phyloP scores from a whole-genome alignment of 2,888 invertebrate species.

The Melanargia galathea region DNA sequence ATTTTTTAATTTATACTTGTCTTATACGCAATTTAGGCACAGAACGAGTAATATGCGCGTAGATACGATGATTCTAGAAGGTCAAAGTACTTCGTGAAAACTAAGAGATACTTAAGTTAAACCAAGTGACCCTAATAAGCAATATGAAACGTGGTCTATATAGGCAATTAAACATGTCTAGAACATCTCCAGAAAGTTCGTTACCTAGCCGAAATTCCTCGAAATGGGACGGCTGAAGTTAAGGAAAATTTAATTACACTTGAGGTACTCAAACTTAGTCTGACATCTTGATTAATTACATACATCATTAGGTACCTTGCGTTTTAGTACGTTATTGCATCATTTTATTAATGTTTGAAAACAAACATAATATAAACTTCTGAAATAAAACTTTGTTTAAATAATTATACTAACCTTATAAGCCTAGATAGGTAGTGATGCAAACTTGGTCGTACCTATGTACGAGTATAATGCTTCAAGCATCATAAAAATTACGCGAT shows the following conservation, averaged over 20 bases:
- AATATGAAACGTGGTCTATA: constrained; percentile 4
- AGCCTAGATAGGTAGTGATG: too few species aligned
- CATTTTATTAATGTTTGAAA: neutral
- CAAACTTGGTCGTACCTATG: too few species aligned
- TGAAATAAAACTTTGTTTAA: too few species aligned
- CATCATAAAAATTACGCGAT: too few species aligned
- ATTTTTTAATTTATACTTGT: too few species aligned
- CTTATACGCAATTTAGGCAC: neutral
- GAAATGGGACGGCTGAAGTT: neutral
- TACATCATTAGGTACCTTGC: neutral
- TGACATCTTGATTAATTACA: constrained; percentile 12
- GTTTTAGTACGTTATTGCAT: neutral
- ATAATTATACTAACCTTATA: too few species aligned
- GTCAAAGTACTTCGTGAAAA: neutral
- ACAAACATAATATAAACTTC: neutral
- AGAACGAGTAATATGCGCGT: neutral
- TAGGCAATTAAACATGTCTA: constrained; percentile 13
- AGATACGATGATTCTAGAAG: neutral
- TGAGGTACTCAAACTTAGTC: neutral
- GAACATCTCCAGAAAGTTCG: neutral
- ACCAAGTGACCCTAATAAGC: neutral
- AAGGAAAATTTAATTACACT: constrained; percentile 8
- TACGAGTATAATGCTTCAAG: too few species aligned
- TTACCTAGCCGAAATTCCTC: constrained; percentile 2
- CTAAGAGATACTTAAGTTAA: constrained; percentile 2